A percentile compares a stretch with the other conserved stretches of the same genome.
Evolutionary conservation across 2,113 vertebrate species (phyloP).

Genomic region (Periophthalmodon schlosseri): DNA sequence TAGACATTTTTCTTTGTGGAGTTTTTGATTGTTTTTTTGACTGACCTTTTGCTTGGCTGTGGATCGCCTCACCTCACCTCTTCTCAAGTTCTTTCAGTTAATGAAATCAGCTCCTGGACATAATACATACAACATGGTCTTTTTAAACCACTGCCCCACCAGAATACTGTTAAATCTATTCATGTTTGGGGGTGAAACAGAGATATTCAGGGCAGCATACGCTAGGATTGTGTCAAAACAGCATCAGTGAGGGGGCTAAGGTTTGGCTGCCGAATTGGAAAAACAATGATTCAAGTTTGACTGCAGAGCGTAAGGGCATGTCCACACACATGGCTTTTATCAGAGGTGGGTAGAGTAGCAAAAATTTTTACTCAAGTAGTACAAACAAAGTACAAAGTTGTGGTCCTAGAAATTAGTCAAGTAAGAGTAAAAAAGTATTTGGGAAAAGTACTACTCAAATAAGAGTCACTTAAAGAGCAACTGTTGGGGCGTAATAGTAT

Average conservation of each 20-base stretch:
- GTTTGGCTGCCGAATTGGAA: background rate
- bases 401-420: too few relatives aligned
- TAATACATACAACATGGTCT: constrained; percentile 11
- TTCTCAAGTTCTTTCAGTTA: background rate
- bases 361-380: too few relatives aligned
- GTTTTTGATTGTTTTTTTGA: background rate
- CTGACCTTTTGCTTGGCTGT: background rate
- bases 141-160: background rate
- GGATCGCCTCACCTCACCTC: background rate
- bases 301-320: background rate
- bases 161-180: background rate
- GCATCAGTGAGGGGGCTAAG: background rate
- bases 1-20: background rate
- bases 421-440: too few relatives aligned
- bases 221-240: background rate
- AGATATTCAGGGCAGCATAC: constrained; percentile 10
- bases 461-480: too few relatives aligned
- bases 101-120: constrained; percentile 9
- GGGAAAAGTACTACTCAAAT: too few relatives aligned
- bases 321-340: background rate
- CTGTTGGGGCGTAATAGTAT: too few relatives aligned
- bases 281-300: background rate
- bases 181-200: constrained; percentile 12
- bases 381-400: too few relatives aligned
- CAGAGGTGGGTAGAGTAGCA: too few relatives aligned